Base-by-base conservation (phyloP, 2,888 invertebrate genomes). In the Dryobota labecula region DNA sequence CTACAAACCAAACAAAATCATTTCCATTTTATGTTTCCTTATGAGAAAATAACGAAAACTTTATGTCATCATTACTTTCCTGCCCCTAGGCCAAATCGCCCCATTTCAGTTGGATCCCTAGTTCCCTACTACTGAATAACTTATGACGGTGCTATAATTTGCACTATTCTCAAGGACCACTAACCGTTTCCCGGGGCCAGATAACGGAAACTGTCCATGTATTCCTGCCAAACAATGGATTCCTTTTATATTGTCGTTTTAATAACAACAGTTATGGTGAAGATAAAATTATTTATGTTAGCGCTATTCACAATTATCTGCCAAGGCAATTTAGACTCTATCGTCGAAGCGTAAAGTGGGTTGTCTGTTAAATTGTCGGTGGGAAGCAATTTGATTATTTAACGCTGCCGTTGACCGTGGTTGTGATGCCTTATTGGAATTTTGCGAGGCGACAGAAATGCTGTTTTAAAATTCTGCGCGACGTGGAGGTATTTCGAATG, bases 201-300 rank as follows among this genome's bases (percentile, higher is more conserved):
- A 84, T 78, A 83, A 65, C 65, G 11, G 51, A 49, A 70, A 53
- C 75, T 78, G 61, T 67, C 61, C 80, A 73, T 78, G 73, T 60
- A 78, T 74, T 43, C 33, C 33, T 54, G n/a, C 61, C 62, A 70
- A 56, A 76, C 79, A 83, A 83, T 76, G 64, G 62, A 77, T 63
- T 43, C 75, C 73, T 77, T 81, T 80, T 70, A 76, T 78, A 78
- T 41, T 43, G 56, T 63, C 66, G 33, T 73, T 85, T 84, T 85
- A 76, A 82, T 82, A 86, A 76, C 81, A 76, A 80, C 77, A 74
- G 71, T 76, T 74, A 83, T 47, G 45, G 61, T 30, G 24, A 49
- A 78, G 80, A 75, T 79, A 78, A 76, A 81, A 78, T 84, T 67
- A 84, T 84, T 81, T 78, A 75, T 75, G 78, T 70, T 53, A 60